Percentiles rank a stretch among this genome's conserved stretches.
phyloP scores from a whole-genome alignment of 2,113 vertebrate genomes.

The Tautogolabrus adspersus region DNA sequence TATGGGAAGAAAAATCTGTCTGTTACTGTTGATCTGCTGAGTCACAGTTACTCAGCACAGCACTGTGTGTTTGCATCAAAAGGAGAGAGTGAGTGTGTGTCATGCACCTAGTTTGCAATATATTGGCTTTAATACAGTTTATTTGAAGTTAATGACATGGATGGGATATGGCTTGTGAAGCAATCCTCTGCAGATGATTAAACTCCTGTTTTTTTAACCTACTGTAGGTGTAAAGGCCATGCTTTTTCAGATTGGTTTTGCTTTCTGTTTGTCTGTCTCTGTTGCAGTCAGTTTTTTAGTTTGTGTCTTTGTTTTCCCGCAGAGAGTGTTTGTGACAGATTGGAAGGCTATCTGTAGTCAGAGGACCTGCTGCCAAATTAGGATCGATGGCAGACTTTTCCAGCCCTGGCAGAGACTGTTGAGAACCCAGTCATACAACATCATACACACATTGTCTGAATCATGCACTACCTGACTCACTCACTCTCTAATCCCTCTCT shows the following conservation, averaged over 20 bases:
- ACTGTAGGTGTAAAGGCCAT: background rate
- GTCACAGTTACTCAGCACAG: slow-evolving; percentile 65
- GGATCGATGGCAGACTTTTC: slow-evolving; percentile 68
- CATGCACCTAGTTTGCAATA: slow-evolving; percentile 10
- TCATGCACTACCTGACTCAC: slow-evolving; percentile 41
- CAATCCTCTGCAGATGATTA: background rate
- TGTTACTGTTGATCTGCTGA: slow-evolving; percentile 74
- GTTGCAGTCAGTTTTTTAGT: background rate
- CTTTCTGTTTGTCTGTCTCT: background rate
- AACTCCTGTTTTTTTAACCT: slow-evolving; percentile 13
- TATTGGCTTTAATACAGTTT: background rate
- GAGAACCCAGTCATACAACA: slow-evolving; percentile 42
- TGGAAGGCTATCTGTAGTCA: slow-evolving; percentile 50
- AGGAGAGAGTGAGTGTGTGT: slow-evolving; percentile 41
- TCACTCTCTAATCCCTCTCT: slow-evolving; percentile 37
- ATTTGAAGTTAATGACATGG: slow-evolving; percentile 13
- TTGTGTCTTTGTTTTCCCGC: slow-evolving; percentile 33
- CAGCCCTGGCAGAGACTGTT: slow-evolving; percentile 57
- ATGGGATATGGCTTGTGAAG: slow-evolving; percentile 5
- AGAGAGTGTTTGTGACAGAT: slow-evolving; percentile 49
- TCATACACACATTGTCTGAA: slow-evolving; percentile 35
- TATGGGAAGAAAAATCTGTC: slow-evolving; percentile 60
- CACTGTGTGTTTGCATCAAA: slow-evolving; percentile 20
- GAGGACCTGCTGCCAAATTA: slow-evolving; percentile 66
- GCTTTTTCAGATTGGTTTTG: background rate